phyloP scores from a whole-genome alignment of 2,113 vertebrate species.

The Ochotona princeps region DNA sequence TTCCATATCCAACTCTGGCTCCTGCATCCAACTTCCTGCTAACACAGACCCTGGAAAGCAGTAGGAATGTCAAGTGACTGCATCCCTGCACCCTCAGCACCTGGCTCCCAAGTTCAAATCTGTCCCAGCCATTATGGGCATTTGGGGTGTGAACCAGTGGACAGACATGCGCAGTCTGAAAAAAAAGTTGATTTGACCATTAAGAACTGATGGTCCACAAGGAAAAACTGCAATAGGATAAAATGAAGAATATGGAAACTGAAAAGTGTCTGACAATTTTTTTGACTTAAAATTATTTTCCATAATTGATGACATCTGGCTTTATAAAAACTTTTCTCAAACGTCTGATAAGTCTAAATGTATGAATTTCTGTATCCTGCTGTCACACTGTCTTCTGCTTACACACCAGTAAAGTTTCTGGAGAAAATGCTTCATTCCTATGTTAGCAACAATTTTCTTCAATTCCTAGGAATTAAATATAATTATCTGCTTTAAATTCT shows the following conservation, averaged over 20 bases:
- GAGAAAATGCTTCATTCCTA: neutral
- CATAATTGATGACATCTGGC: neutral
- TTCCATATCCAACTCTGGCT: too few species aligned
- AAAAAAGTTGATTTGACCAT: neutral
- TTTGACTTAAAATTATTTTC: neutral
- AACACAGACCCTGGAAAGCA: too few species aligned
- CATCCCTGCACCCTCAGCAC: too few species aligned
- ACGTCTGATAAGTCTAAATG: neutral
- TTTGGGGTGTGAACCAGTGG: too few species aligned
- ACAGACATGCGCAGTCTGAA: too few species aligned
- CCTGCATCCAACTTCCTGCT: too few species aligned
- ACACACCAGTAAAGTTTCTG: neutral
- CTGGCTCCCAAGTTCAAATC: too few species aligned
- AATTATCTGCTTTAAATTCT: neutral
- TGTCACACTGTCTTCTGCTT: neutral
- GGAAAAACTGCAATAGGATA: neutral
- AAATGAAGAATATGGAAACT: neutral
- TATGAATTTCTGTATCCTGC: neutral
- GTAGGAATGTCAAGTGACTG: too few species aligned
- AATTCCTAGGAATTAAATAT: neutral
- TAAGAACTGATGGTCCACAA: slow-evolving; percentile 2
- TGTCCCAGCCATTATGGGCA: too few species aligned
- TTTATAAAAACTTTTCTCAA: neutral
- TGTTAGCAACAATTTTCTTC: slow-evolving; percentile 12
- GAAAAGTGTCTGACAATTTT: neutral